Percentiles rank a stretch among this genome's conserved stretches.
phyloP scores from a whole-genome alignment of 1,140 invertebrate genomes.

The Calycopis cecrops region DNA sequence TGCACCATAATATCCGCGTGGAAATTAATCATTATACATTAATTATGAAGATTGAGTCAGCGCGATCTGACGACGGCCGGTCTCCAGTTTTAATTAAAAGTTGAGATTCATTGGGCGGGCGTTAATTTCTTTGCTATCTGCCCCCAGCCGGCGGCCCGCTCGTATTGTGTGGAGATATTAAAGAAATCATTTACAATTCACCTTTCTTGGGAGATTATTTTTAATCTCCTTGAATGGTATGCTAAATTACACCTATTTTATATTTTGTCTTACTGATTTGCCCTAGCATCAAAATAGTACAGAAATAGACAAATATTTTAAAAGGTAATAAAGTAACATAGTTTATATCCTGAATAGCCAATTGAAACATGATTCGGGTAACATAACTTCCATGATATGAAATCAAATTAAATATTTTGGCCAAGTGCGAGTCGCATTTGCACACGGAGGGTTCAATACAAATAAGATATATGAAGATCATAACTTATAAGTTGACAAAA shows the following conservation, averaged over 20 bases:
- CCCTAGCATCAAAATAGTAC: no score
- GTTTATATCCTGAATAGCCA: no score
- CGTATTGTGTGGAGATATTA: constrained; percentile 17
- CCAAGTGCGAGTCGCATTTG: no score
- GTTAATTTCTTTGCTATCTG: constrained; percentile 42
- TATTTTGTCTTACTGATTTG: no score
- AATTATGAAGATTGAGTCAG: constrained; percentile 11
- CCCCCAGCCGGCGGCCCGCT: constrained; percentile 32
- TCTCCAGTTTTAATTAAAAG: constrained; percentile 43
- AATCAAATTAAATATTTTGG: no score
- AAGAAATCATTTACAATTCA: constrained; percentile 25
- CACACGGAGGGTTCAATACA: no score
- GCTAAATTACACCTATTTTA: background rate
- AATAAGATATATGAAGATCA: no score
- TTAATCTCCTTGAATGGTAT: background rate
- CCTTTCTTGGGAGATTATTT: constrained; percentile 13
- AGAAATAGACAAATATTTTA: no score
- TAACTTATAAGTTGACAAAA: no score
- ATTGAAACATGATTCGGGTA: no score
- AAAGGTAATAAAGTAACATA: no score
- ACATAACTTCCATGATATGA: no score
- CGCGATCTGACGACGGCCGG: background rate
- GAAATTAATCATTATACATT: constrained; percentile 5
- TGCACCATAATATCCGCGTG: background rate
- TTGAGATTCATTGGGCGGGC: constrained; percentile 41